phyloP scores from a whole-genome alignment of 92 coral and sea anemone species.

The Phenganax marumi region DNA sequence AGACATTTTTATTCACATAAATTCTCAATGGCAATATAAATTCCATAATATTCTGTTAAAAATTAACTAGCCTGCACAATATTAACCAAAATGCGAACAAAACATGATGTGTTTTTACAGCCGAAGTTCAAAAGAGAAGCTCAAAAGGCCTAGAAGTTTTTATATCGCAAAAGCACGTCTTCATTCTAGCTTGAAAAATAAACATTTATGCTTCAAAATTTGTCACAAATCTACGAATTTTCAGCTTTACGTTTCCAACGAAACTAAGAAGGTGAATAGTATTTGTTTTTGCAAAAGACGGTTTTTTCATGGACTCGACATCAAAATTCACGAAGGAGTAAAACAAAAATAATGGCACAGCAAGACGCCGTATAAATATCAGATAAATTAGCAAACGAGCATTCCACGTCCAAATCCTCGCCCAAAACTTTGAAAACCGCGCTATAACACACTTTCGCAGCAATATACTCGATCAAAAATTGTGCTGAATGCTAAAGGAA shows the following conservation, averaged over 20 bases:
- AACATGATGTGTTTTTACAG: background rate
- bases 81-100: background rate
- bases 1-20: background rate
- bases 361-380: background rate
- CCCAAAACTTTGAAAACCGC: slow-evolving; percentile 1
- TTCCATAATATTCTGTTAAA: background rate
- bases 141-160: too few species aligned
- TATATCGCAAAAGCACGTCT: too few species aligned
- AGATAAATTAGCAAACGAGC: background rate
- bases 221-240: background rate
- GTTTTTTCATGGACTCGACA: background rate
- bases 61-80: slow-evolving; percentile 9
- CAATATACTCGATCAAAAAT: background rate
- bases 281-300: background rate
- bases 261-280: background rate
- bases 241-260: background rate
- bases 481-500: background rate
- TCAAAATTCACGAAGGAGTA: slow-evolving; percentile 4
- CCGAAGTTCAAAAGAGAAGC: too few species aligned
- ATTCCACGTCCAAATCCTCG: background rate
- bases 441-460: too few species aligned
- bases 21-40: slow-evolving; percentile 12
- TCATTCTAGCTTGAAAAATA: background rate
- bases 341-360: slow-evolving; percentile 2
- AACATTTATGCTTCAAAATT: background rate